Conservation (phyloP, 2,113 vertebrate genomes). For the Dicentrarchus labrax region DNA sequence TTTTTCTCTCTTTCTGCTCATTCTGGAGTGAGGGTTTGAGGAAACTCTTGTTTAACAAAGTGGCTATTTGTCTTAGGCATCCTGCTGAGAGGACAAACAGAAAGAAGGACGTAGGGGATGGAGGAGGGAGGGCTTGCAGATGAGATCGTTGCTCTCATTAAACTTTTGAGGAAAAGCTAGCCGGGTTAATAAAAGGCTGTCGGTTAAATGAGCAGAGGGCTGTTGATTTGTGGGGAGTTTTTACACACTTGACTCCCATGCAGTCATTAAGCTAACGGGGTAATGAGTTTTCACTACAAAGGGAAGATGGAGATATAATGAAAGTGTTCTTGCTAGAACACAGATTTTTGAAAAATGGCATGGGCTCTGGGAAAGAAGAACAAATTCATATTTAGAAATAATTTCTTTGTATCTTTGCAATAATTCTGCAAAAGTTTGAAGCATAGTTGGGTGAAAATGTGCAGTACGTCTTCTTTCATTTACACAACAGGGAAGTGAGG, state of each 20-base stretch:
- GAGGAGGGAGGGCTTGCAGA: conserved; percentile 41
- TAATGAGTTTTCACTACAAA: conserved; percentile 66
- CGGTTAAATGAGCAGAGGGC: conserved; percentile 63
- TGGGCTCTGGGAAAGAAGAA: not conserved
- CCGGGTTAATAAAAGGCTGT: conserved; percentile 70
- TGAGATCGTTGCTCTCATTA: conserved; percentile 68
- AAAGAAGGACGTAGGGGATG: conserved; percentile 42
- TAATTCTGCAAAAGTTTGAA: not conserved
- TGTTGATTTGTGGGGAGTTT: conserved; percentile 68
- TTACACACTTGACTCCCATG: conserved; percentile 64
- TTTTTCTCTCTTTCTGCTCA: conserved; percentile 25
- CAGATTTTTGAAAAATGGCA: conserved; percentile 14
- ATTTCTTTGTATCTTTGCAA: conserved; percentile 9
- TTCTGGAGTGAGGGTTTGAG: conserved; percentile 39
- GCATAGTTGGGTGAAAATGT: not conserved
- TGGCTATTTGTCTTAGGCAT: conserved; percentile 59
- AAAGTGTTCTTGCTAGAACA: conserved; percentile 15
- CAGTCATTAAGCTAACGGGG: conserved; percentile 65
- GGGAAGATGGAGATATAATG: conserved; percentile 40
- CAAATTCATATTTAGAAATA: not conserved
- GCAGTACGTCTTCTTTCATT: not conserved
- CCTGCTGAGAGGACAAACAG: conserved; percentile 71
- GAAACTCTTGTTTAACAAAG: conserved; percentile 55
- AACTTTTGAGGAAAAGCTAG: conserved; percentile 67
- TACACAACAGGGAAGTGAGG: not conserved